Base-by-base conservation (phyloP, 1,140 invertebrate species). In the Leptinotarsa defecta region DNA sequence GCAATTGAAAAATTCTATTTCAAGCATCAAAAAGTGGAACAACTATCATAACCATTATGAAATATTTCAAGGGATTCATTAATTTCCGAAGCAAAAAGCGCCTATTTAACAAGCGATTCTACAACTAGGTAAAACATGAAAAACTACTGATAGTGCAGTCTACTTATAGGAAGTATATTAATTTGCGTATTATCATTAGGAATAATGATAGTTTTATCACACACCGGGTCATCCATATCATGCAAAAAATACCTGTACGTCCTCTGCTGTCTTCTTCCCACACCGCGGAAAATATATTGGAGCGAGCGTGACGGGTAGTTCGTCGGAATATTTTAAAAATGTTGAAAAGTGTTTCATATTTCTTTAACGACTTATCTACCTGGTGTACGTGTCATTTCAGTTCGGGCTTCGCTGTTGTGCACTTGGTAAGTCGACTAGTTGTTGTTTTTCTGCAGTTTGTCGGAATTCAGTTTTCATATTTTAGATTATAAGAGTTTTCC, bases 101-200 rank as follows among this genome's bases (percentile, higher is more conserved):
- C 64, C 64, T 34, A 65, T 24, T 65, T 65, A 65, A 5, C 20
- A 48, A 57, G 20, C n/a, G 64, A 65, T n/a, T 20, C 61, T 48
- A 62, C 17, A 48, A 62, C n/a, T 73, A 65, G 61, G 61, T 65
- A 73, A 65, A 65, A 73, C 63, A 73, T 48, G 62, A 73, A 73
- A 73, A 49, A 48, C 64, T 65, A 48, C 61, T n/a, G 24, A 65
- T 73, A 73, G 24, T 73, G 63, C 71, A 65, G 34, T 73, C 61
- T 73, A 73, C 71, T 73, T 65, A 73, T 73, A 64, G 71, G 71
- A 73, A 48, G n/a, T 73, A 73, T 65, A 48, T 48, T 73, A 73
- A 73, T 73, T 73, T 73, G 61, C 71, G 27, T 73, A 65, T 73
- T 73, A 73, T 73, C 71, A 27, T 73, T 71, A 71, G 48, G 48